Evolutionary conservation across 2,113 vertebrate genomes (phyloP).

Genomic region (Platysteira castanea): DNA sequence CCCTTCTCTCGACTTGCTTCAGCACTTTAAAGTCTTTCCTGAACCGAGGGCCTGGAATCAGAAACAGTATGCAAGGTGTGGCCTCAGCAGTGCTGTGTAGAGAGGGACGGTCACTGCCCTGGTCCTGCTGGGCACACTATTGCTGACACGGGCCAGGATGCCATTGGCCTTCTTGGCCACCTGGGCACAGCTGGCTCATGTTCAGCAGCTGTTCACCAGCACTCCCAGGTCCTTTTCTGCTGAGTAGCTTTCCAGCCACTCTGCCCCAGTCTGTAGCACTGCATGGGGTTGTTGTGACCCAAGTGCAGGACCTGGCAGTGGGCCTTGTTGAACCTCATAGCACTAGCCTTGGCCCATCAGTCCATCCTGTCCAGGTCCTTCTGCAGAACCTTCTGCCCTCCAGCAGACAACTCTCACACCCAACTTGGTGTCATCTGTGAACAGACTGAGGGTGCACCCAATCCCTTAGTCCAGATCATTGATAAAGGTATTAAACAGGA

Average conservation of each 20-base stretch:
- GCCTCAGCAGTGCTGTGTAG: neutral
- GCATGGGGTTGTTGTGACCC: neutral
- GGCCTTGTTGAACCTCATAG: neutral
- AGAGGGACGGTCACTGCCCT: neutral
- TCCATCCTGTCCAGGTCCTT: no score
- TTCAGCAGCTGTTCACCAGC: neutral
- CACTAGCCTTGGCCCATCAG: fast-evolving
- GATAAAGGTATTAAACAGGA: neutral
- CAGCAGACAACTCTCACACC: neutral
- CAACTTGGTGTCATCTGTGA: neutral
- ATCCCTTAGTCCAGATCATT: neutral
- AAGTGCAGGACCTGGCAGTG: no score
- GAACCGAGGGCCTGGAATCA: neutral
- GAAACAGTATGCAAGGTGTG: neutral
- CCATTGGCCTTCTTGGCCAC: neutral
- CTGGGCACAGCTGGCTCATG: neutral
- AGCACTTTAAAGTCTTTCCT: neutral
- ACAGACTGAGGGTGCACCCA: no score
- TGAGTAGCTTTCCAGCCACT: neutral
- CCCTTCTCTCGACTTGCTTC: neutral
- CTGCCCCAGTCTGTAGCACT: neutral
- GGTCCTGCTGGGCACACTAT: neutral
- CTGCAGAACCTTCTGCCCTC: neutral
- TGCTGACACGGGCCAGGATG: neutral
- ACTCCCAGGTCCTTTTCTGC: fast-evolving